A percentile compares a stretch with the other conserved stretches of the same genome.
phyloP scores from a whole-genome alignment of 2,797 vertebrate genomes.

The Sebastes vulpes region DNA sequence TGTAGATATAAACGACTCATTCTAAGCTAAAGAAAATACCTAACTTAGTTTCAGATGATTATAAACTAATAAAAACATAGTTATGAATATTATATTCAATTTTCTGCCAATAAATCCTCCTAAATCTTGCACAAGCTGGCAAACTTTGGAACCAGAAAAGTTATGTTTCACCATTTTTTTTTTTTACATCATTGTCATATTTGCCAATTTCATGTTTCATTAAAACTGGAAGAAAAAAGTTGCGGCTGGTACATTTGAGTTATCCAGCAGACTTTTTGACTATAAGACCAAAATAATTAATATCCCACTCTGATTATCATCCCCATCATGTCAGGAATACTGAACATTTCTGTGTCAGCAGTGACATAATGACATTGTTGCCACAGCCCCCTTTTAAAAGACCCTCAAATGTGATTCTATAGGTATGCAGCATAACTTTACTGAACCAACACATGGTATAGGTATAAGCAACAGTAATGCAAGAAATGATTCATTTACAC shows the following conservation, averaged over 20 bases:
- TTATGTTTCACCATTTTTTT: background rate
- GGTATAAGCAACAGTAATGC: background rate
- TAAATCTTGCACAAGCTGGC: background rate
- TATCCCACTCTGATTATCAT: background rate
- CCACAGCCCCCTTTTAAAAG: background rate
- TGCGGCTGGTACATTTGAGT: background rate
- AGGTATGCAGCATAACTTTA: background rate
- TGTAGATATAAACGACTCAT: too few species aligned
- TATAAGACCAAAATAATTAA: background rate
- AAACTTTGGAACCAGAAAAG: background rate
- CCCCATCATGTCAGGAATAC: background rate
- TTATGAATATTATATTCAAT: too few species aligned
- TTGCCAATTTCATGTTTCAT: background rate
- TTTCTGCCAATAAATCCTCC: too few species aligned
- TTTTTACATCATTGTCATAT: background rate
- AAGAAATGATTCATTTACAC: background rate
- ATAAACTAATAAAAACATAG: too few species aligned
- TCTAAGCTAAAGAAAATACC: too few species aligned
- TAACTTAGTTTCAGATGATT: too few species aligned
- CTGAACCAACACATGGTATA: background rate
- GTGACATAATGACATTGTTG: background rate
- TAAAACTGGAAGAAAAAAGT: background rate
- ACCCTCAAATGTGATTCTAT: background rate
- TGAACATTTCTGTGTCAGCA: background rate
- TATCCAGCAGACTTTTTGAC: background rate